Evolutionary conservation across 2,888 invertebrate genomes (phyloP).

Genomic region (Chrysolina haemoptera): DNA sequence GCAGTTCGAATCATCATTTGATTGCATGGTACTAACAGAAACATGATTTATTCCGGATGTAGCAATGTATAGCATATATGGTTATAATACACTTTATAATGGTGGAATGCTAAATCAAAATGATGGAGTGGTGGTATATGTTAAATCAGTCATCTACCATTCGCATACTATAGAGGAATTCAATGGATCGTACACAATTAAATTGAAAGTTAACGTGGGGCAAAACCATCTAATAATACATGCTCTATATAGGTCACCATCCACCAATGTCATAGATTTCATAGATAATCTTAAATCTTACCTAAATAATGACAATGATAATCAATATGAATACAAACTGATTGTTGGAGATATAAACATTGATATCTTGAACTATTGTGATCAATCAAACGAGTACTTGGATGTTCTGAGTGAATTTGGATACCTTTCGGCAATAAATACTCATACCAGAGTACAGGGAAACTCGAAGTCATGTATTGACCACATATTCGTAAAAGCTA

Average conservation of each 20-base stretch:
- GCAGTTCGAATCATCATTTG: conserved; percentile 6
- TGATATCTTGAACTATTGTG: conserved; percentile 20
- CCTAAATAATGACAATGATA: conserved; percentile 25
- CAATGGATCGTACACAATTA: conserved; percentile 14
- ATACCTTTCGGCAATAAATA: conserved; percentile 24
- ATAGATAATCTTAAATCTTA: conserved; percentile 7
- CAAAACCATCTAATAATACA: conserved; percentile 5
- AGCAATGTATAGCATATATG: not conserved
- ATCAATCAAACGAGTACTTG: conserved; percentile 14
- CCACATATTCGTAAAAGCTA: conserved; percentile 12
- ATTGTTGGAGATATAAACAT: conserved; percentile 23
- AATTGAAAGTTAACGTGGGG: not conserved
- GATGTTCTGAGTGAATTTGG: conserved; percentile 14
- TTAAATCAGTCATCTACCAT: conserved; percentile 2
- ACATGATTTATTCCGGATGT: conserved; percentile 1
- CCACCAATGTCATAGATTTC: conserved; percentile 22
- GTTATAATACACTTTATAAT: conserved; percentile 18
- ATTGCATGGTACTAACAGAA: conserved; percentile 23
- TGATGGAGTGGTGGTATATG: conserved; percentile 14
- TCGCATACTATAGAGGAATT: conserved; percentile 3
- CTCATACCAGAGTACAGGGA: conserved; percentile 15
- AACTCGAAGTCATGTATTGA: conserved; percentile 17
- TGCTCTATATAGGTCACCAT: conserved; percentile 22
- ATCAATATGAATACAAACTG: conserved; percentile 1
- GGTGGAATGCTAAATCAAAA: conserved; percentile 22